Base-by-base conservation (phyloP, 2,797 vertebrate genomes). In the Ataeniobius toweri region DNA sequence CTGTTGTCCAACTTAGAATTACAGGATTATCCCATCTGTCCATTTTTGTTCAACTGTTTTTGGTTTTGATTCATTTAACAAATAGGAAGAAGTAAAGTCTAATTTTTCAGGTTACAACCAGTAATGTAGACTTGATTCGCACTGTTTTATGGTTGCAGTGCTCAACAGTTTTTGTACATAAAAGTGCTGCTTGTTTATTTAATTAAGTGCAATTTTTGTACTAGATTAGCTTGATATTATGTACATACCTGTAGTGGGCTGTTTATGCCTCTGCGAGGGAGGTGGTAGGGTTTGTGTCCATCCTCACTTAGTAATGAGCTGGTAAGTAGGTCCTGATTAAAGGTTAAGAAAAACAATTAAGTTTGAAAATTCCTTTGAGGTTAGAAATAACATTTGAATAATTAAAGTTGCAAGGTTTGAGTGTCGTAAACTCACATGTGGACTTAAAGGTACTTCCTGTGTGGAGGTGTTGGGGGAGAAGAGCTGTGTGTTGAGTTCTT, bases 241-340 rank as follows among this genome's bases (percentile, higher is more conserved):
- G 24, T 44, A 75, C 90, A 83, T 91, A 96, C 95, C 96, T 97
- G 95, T 94, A 93, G 86, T 76, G 95, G 95, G 86, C 94, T 96
- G 74, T 81, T 89, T 53, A 93, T 79, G 75, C 91, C 85, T 86
- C 93, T 97, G 92, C 93, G 96, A 86, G 96, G 94, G 71, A 95
- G 91, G 74, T 96, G 94, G 92, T 97, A 96, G 59, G 91, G 85
- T 96, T 97, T 99, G 90, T 96, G 96, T 89, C 93, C 95, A 8
- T 97, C 96, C 75, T 98, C 97, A 59, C 89, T 94, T 93, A 99
- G 91, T 93, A 97, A 83, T 75, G 98, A 98, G 92, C 98, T 98
- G 1, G 97, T 97, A 74, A 99, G 95, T 79, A 99, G 93, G 93
- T 98, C 97, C 98, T 99, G 84, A 36, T 48, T n/a, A 7, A 6